phyloP scores from a whole-genome alignment of 2,888 invertebrate species.

The Crematogaster levior region DNA sequence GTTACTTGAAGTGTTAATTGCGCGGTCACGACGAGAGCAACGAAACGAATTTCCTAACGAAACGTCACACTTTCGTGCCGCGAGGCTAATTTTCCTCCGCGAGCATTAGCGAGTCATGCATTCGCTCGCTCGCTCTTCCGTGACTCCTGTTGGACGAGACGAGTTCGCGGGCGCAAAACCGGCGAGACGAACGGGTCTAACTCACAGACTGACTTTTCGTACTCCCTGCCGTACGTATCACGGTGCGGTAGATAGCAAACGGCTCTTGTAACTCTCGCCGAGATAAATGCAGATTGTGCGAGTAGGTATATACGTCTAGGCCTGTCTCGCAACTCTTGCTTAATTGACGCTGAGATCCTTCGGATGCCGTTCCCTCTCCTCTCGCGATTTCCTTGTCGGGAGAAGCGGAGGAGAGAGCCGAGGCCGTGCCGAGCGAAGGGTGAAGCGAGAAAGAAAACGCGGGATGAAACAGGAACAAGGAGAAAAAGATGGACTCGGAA shows the following conservation, averaged over 20 bases:
- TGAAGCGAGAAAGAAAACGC: constrained; percentile 9
- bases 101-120: constrained; percentile 33
- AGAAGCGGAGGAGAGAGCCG: constrained; percentile 13
- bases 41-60: constrained; percentile 43
- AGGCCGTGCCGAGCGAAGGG: not conserved
- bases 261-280: constrained; percentile 56
- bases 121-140: constrained; percentile 40
- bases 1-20: constrained; percentile 12
- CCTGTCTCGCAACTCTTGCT: constrained; percentile 78
- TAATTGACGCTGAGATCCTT: constrained; percentile 79
- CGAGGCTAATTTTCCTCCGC: constrained; percentile 41
- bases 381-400: constrained; percentile 54
- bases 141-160: constrained; percentile 15
- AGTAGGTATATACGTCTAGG: constrained; percentile 75
- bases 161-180: constrained; percentile 28
- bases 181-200: constrained; percentile 38
- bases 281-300: constrained; percentile 78
- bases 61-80: constrained; percentile 32
- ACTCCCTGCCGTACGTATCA: constrained; percentile 34
- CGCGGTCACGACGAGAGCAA: constrained; percentile 16
- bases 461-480: not conserved
- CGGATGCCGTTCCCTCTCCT: constrained; percentile 64
- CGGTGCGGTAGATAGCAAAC: constrained; percentile 47
- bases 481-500: not conserved
- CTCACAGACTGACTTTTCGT: constrained; percentile 44